phyloP scores from a whole-genome alignment of 2,797 vertebrate genomes.

The Triplophysa bombifrons region DNA sequence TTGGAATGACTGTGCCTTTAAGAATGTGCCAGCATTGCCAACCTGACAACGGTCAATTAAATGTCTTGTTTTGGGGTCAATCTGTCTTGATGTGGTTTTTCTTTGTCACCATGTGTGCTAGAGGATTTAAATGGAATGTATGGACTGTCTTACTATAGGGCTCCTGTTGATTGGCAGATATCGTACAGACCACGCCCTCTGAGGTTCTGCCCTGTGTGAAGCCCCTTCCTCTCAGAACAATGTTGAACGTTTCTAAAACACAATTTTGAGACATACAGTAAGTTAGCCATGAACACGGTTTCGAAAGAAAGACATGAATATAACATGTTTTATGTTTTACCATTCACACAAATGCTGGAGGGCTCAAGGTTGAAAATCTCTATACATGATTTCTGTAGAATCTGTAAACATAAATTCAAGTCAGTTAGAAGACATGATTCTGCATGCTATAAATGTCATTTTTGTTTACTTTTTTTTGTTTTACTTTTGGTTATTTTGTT shows the following conservation, averaged over 20 bases:
- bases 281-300: background rate
- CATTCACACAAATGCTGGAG: conserved; percentile 90
- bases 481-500: background rate
- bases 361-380: conserved; percentile 87
- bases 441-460: background rate
- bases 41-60: background rate
- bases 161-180: conserved; percentile 77
- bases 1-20: background rate
- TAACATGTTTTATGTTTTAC: conserved; percentile 64
- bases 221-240: conserved; percentile 86
- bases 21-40: background rate
- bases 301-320: background rate
- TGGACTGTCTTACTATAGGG: conserved; percentile 78
- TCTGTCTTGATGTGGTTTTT: background rate
- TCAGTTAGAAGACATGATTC: background rate
- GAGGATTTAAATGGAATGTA: background rate
- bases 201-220: conserved; percentile 79
- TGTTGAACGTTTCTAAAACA: conserved; percentile 86
- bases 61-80: background rate
- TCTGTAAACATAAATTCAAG: conserved; percentile 67
- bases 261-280: background rate
- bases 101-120: background rate
- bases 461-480: background rate
- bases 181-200: conserved; percentile 77
- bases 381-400: conserved; percentile 86